These are phyloP conservation scores for Lophotis ruficrista DNA, from an alignment of 2,113 vertebrate species.

Conservation along the genomic window DNA sequence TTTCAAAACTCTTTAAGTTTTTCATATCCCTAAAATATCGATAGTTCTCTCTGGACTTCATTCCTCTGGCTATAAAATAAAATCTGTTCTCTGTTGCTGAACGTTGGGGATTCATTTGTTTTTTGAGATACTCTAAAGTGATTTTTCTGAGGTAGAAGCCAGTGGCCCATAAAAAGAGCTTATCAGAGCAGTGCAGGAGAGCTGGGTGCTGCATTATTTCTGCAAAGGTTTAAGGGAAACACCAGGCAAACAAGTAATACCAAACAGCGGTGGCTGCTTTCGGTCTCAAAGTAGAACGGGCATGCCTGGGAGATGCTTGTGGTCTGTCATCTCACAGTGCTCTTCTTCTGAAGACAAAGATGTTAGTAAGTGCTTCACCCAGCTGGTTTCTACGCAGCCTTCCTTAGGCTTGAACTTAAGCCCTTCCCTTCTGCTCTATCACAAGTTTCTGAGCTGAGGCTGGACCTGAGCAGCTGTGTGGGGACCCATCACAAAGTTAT, in stretches of 20 bases:
- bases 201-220: background rate
- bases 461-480: background rate
- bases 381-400: background rate
- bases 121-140: background rate
- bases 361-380: background rate
- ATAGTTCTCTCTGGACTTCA: background rate
- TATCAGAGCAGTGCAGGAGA: background rate
- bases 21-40: background rate
- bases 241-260: no score
- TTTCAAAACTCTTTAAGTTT: background rate
- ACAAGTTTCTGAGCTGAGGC: background rate
- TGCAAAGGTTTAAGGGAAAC: background rate
- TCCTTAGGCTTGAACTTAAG: background rate
- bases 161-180: background rate
- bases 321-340: background rate
- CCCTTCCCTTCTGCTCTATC: background rate
- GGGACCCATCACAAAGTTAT: background rate
- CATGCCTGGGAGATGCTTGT: background rate
- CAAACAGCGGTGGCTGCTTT: background rate
- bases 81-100: background rate
- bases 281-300: background rate
- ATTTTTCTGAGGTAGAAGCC: background rate
- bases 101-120: background rate
- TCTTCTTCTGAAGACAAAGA: background rate
- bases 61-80: background rate